Evolutionary conservation across 2,888 invertebrate species (phyloP).

Genomic region (Acanthopleura granulata): DNA sequence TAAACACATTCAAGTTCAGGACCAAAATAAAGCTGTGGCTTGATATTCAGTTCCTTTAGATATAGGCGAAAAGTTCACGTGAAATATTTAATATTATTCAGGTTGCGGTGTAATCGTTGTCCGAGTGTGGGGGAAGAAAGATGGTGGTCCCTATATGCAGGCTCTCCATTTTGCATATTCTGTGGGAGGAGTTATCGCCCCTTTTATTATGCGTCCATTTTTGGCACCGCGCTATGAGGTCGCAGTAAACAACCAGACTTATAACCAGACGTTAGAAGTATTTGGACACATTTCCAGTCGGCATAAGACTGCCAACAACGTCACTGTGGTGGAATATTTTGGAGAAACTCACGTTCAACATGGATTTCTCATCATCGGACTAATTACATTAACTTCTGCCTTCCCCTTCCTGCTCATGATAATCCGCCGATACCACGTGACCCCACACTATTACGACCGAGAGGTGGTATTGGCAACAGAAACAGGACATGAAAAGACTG

Average conservation of each 20-base stretch:
- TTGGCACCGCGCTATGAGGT: slow-evolving; percentile 20
- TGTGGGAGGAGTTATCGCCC: slow-evolving; percentile 38
- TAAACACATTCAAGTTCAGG: too few species aligned
- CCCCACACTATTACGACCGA: neutral
- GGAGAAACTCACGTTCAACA: slow-evolving; percentile 19
- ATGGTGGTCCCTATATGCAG: slow-evolving; percentile 39
- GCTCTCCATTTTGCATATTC: slow-evolving; percentile 38
- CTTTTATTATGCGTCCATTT: slow-evolving; percentile 38
- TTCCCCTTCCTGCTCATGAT: slow-evolving; percentile 20
- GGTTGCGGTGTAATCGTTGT: neutral
- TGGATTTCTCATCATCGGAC: slow-evolving; percentile 21
- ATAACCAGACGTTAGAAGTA: neutral
- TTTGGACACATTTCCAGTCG: neutral
- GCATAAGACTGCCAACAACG: neutral
- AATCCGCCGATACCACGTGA: neutral
- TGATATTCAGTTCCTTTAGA: too few species aligned
- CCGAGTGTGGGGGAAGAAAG: slow-evolving; percentile 17
- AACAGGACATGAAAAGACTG: neutral
- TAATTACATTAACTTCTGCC: slow-evolving; percentile 17
- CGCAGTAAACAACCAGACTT: neutral
- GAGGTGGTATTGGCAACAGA: neutral
- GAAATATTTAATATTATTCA: neutral
- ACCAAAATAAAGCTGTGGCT: too few species aligned
- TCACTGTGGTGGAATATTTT: neutral
- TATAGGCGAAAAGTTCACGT: too few species aligned